Evolutionary conservation across 2,113 vertebrate species (phyloP).

Genomic region (Myiagra hebetior): DNA sequence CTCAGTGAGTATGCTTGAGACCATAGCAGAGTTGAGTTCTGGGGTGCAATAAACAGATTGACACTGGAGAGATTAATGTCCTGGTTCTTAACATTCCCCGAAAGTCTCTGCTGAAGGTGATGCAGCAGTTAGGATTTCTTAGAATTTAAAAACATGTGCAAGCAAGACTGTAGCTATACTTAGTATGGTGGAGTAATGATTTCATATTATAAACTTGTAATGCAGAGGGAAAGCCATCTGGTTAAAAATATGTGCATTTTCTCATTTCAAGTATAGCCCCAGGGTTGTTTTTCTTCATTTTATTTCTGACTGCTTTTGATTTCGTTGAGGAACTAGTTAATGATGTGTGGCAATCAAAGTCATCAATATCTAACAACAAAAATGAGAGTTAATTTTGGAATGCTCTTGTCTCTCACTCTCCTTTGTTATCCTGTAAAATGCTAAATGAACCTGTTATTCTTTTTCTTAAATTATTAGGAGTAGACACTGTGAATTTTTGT

Average conservation of each 20-base stretch:
- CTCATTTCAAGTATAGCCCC: background rate
- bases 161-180: background rate
- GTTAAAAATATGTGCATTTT: background rate
- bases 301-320: conserved; percentile 13
- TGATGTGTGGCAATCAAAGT: background rate
- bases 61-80: background rate
- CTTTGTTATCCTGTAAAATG: background rate
- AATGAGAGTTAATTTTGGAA: background rate
- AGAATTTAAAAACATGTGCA: background rate
- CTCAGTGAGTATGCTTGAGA: background rate
- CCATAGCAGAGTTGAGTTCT: background rate
- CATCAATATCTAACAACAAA: background rate
- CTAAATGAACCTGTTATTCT: background rate
- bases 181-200: background rate
- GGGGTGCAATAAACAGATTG: background rate
- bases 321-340: background rate
- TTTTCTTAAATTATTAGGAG: background rate
- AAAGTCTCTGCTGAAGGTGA: background rate
- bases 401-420: background rate
- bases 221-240: background rate
- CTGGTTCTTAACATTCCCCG: background rate
- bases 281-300: background rate
- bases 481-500: background rate
- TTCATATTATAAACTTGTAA: background rate
- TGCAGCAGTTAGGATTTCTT: background rate